phyloP scores from a whole-genome alignment of 2,888 invertebrate species.

The Anodontia alba region DNA sequence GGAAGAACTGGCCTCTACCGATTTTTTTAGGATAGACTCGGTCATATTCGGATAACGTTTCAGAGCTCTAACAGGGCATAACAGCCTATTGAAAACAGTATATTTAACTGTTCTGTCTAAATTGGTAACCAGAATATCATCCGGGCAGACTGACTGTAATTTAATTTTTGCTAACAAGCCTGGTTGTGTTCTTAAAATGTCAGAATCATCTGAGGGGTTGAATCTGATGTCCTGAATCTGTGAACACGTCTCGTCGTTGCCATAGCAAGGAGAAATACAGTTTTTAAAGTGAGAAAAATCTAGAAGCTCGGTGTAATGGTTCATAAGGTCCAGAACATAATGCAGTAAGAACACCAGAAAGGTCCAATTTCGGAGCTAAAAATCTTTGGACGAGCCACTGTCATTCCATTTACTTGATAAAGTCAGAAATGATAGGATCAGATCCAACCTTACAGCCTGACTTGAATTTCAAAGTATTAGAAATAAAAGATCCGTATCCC shows the following conservation, averaged over 20 bases:
- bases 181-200: not conserved
- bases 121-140: not conserved
- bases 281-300: not conserved
- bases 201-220: not conserved
- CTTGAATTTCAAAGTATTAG: not conserved
- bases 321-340: not conserved
- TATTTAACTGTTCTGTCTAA: not conserved
- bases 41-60: not conserved
- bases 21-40: not conserved
- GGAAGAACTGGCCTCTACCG: not conserved
- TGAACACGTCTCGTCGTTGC: not conserved
- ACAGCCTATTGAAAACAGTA: not conserved
- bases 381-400: not conserved
- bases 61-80: not conserved
- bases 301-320: not conserved
- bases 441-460: not conserved
- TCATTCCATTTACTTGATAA: not conserved
- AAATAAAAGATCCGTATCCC: not conserved
- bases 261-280: not conserved
- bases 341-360: not conserved
- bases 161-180: conserved; percentile 6
- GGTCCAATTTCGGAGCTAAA: not conserved
- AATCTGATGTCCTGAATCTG: not conserved
- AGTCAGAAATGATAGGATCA: not conserved
- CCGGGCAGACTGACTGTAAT: not conserved